A percentile compares a stretch with the other conserved stretches of the same genome.
phyloP scores from a whole-genome alignment of 2,797 vertebrate genomes.

The Chaetophractus vellerosus region DNA sequence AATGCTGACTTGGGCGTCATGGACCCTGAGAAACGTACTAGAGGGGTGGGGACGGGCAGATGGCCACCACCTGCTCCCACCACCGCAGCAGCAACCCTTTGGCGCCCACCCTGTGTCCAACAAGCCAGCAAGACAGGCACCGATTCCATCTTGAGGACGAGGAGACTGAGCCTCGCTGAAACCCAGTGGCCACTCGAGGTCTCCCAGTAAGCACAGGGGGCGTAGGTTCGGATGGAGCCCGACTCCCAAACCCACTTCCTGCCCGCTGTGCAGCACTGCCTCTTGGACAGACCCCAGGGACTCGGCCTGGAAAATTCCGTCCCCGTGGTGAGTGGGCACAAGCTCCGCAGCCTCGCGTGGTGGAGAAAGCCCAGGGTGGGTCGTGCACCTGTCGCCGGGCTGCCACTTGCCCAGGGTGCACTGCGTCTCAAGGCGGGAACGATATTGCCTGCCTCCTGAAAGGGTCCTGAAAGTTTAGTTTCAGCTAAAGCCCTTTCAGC shows the following conservation, averaged over 20 bases:
- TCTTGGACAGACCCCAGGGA: not conserved
- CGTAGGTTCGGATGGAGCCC: accelerated
- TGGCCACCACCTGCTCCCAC: too few species aligned
- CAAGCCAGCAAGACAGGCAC: not conserved
- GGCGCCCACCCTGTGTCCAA: too few species aligned
- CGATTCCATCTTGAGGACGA: not conserved
- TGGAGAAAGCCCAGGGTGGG: not conserved
- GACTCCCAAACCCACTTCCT: too few species aligned
- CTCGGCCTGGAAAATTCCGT: not conserved
- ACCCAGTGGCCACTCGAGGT: not conserved
- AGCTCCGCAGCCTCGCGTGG: not conserved
- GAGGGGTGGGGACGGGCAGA: too few species aligned
- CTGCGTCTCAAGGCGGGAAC: not conserved
- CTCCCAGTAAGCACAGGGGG: not conserved
- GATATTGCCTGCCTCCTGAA: accelerated
- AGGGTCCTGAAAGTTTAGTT: accelerated
- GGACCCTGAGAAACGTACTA: not conserved
- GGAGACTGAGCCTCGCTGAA: not conserved
- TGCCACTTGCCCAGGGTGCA: not conserved
- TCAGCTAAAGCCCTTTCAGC: not conserved
- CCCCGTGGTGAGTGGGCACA: too few species aligned
- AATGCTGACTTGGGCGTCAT: not conserved
- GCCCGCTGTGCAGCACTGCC: too few species aligned
- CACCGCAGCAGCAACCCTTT: not conserved
- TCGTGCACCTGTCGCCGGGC: not conserved